Base-by-base conservation (phyloP, 1,140 invertebrate species). In the Leptopilina clavipes region DNA sequence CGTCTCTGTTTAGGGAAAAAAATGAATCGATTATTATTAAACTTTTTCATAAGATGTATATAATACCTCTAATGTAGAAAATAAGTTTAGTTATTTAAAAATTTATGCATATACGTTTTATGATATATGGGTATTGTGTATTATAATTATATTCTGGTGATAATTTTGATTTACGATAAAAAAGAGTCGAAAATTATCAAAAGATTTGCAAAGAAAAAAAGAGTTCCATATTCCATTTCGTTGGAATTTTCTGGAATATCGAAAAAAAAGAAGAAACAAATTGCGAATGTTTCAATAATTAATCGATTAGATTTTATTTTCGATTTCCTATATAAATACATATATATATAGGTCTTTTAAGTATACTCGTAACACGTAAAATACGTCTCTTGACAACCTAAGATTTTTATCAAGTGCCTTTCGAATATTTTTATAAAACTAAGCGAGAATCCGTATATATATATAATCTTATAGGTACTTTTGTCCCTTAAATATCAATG, bases 331-430 rank as follows among this genome's bases (percentile, higher is more conserved):
- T 12, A 12, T 25, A 65, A 14, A 25, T 14, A 44, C n/a, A 48
- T 54, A 48, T 3, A 19, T 5, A 18, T 54, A 37, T 22, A 73
- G 9, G 22, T 43, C 25, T 52, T 52, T 75, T 71, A 52, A 18
- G 25, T 73, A 45, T 31, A 31, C 2, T 40, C 70, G 45, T 17
- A 17, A n/a, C n/a, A n/a, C n/a, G n/a, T n/a, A 8, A 76, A 56
- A 54, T 74, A n/a, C n/a, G 59, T 83, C 45, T 75, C 72, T 74
- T 71, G 37, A 45, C 59, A 79, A 65, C 72, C 73, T 40, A 44
- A 75, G 71, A 80, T 80, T 82, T 76, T 83, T 79, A 83, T 72
- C 75, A 85, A 85, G 84, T 85, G 84, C 84, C 84, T 85, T 84
- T 81, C 59, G 78, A 74, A 79, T 85, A 85, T 85, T 85, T 85